Evolutionary conservation across 2,113 vertebrate genomes (phyloP).

Genomic region (Colaptes auratus): DNA sequence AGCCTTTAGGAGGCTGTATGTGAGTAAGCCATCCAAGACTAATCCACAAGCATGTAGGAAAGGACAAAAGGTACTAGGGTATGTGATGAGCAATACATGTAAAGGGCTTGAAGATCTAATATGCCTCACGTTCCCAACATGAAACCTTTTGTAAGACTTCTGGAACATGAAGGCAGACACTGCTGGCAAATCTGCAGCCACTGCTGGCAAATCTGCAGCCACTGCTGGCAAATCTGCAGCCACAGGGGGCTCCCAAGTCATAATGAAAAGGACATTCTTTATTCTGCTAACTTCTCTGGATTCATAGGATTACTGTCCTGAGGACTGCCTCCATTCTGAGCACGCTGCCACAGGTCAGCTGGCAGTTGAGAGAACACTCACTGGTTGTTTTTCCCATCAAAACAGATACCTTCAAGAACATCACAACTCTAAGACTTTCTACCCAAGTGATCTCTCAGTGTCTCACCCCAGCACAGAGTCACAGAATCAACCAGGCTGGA

Average conservation of each 20-base stretch:
- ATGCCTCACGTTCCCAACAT: background rate
- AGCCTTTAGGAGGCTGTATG: background rate
- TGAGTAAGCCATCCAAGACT: background rate
- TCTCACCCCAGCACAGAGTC: background rate
- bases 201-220: conserved; percentile 31
- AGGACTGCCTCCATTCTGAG: background rate
- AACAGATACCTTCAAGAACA: background rate
- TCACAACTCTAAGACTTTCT: background rate
- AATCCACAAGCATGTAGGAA: background rate
- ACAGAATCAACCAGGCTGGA: no score
- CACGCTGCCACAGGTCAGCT: background rate
- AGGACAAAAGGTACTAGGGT: background rate
- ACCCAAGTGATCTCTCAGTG: background rate
- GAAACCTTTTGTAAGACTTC: background rate
- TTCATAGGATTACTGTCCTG: conserved; percentile 5
- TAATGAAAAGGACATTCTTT: background rate
- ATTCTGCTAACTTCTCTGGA: conserved; percentile 16
- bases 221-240: conserved; percentile 24
- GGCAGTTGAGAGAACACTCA: background rate
- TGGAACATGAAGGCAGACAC: background rate
- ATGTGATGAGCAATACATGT: background rate
- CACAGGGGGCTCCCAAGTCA: background rate
- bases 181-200: conserved; percentile 33
- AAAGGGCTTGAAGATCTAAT: background rate
- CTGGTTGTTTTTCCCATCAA: background rate